These are phyloP conservation scores for Chaenodraco wilsoni DNA, from an alignment of 2,797 vertebrate genomes.

Conservation along the genomic window DNA sequence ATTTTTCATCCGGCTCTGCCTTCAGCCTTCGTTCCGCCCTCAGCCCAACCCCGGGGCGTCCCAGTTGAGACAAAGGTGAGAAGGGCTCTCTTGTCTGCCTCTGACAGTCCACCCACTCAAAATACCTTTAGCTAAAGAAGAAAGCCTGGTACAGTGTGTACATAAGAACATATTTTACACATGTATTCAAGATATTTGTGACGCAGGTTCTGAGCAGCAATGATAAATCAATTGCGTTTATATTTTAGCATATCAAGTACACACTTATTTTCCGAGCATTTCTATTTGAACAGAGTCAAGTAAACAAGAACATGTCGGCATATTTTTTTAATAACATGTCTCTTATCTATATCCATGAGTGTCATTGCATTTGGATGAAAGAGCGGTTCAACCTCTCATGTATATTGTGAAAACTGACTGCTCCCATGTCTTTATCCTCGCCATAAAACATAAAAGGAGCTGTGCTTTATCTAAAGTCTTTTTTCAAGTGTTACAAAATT, in stretches of 20 bases:
- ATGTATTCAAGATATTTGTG: constrained; percentile 1
- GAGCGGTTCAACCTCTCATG: constrained; percentile 57
- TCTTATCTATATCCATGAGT: constrained; percentile 73
- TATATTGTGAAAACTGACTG: constrained; percentile 64
- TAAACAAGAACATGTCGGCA: constrained; percentile 36
- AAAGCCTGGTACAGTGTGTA: not conserved
- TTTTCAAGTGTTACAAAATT: constrained; percentile 68
- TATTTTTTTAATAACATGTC: constrained; percentile 57
- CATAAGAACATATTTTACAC: constrained; percentile 2
- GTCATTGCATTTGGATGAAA: constrained; percentile 74
- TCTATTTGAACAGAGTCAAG: constrained; percentile 14
- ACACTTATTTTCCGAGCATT: constrained; percentile 1
- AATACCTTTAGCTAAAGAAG: not conserved
- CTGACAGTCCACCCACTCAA: constrained; percentile 57
- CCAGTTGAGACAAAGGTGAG: constrained; percentile 83
- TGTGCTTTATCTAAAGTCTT: constrained; percentile 61
- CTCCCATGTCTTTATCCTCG: constrained; percentile 60
- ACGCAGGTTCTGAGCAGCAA: not conserved
- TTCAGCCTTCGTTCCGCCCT: constrained; percentile 79
- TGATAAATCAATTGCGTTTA: constrained; percentile 10
- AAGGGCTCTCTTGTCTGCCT: constrained; percentile 73
- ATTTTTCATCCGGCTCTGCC: constrained; percentile 86
- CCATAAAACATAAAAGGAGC: constrained; percentile 74
- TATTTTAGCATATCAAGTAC: constrained; percentile 13
- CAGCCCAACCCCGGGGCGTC: constrained; percentile 70